Conservation (phyloP, 2,113 vertebrate genomes). For the Anhinga rufa region DNA sequence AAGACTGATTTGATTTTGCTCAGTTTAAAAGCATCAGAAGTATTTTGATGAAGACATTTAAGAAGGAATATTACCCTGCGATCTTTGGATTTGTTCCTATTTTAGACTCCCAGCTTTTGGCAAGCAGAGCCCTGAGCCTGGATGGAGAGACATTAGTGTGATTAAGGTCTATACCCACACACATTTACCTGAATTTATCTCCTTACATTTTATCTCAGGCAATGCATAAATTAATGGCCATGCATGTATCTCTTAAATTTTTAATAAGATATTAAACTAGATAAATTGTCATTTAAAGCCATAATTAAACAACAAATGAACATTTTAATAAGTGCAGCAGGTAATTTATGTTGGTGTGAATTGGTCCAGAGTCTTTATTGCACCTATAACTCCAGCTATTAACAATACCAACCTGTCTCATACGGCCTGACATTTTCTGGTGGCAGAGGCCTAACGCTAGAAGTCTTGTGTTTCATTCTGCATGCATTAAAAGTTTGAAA, state of each 20-base stretch:
- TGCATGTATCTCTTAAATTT: background rate
- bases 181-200: background rate
- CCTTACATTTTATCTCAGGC: background rate
- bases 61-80: background rate
- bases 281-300: background rate
- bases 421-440: background rate
- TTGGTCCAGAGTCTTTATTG: background rate
- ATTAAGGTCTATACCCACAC: background rate
- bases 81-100: background rate
- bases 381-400: rapidly evolving
- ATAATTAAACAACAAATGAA: slow-evolving; percentile 5
- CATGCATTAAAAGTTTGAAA: background rate
- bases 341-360: background rate
- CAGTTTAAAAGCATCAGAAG: background rate
- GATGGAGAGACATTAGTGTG: background rate
- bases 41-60: background rate
- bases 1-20: background rate
- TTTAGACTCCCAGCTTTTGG: background rate
- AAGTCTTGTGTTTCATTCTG: background rate
- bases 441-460: background rate
- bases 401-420: background rate
- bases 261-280: background rate
- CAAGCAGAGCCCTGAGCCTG: background rate
- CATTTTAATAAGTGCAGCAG: background rate
- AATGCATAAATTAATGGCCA: background rate